These are phyloP conservation scores for Eumerus sabulonum DNA, from an alignment of 2,888 invertebrate species.

Conservation along the genomic window DNA sequence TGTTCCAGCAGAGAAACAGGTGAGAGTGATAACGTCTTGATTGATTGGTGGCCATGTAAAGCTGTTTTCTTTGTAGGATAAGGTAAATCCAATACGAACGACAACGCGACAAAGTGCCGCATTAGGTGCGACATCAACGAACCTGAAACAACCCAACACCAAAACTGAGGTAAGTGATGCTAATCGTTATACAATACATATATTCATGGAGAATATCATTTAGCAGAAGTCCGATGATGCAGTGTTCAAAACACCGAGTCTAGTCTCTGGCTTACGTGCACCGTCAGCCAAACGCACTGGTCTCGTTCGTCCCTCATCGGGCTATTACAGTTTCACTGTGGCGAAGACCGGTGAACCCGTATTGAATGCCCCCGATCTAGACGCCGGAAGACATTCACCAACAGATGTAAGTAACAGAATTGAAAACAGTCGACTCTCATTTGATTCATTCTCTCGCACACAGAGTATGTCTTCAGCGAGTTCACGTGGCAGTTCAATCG, in stretches of 20 bases:
- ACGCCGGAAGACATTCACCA: constrained; percentile 74
- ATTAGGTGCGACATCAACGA: constrained; percentile 34
- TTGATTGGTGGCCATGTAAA: background rate
- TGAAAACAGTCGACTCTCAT: background rate
- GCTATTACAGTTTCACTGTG: constrained; percentile 76
- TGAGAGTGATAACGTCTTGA: constrained; percentile 12
- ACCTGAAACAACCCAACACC: constrained; percentile 44
- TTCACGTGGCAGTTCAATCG: constrained; percentile 74
- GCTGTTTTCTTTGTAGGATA: constrained; percentile 34
- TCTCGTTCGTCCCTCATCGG: constrained; percentile 77
- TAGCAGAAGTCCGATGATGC: constrained; percentile 72
- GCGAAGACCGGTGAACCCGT: constrained; percentile 60
- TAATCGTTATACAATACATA: background rate
- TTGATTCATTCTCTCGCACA: background rate
- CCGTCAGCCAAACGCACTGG: constrained; percentile 74
- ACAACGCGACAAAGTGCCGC: constrained; percentile 54
- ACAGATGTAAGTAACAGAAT: constrained; percentile 71
- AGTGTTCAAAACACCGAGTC: constrained; percentile 75
- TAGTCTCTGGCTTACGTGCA: constrained; percentile 74
- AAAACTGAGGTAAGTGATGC: constrained; percentile 53
- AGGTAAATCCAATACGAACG: constrained; percentile 60
- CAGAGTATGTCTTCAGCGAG: constrained; percentile 78
- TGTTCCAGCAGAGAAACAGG: constrained; percentile 70
- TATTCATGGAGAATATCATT: background rate
- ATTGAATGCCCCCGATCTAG: constrained; percentile 72